A percentile compares a stretch with the other conserved stretches of the same genome.
Evolutionary conservation across 2,888 invertebrate genomes (phyloP).

Genomic region (Marasmarcha lunaedactyla): DNA sequence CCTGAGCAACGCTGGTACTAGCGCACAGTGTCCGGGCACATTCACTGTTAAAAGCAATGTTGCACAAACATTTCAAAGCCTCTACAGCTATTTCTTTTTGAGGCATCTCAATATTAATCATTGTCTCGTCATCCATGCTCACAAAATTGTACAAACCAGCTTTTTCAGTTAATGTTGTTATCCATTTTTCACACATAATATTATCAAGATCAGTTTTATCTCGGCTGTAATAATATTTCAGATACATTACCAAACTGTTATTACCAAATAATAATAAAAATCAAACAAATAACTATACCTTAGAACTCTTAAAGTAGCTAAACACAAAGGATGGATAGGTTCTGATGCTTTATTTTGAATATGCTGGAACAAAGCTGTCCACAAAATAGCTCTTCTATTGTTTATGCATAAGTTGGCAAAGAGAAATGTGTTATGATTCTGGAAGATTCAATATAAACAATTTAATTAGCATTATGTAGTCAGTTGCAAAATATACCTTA

Average conservation of each 20-base stretch:
- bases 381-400: conserved; percentile 64
- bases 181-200: conserved; percentile 75
- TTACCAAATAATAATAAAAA: too few relatives aligned
- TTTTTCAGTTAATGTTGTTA: conserved; percentile 75
- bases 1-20: conserved; percentile 75
- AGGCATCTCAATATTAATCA: conserved; percentile 39
- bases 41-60: conserved; percentile 82
- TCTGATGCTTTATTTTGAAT: conserved; percentile 58
- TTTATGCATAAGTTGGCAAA: conserved; percentile 57
- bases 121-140: conserved; percentile 35
- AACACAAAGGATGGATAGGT: conserved; percentile 61
- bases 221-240: conserved; percentile 80
- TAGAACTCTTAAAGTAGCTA: conserved; percentile 73
- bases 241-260: too few relatives aligned
- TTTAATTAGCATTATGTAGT: too few relatives aligned
- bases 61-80: conserved; percentile 89
- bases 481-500: not conserved
- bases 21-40: conserved; percentile 50
- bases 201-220: conserved; percentile 80
- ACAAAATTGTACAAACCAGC: conserved; percentile 71
- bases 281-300: conserved; percentile 53
- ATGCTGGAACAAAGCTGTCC: conserved; percentile 72
- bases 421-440: conserved; percentile 63
- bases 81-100: conserved; percentile 75
- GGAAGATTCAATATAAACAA: conserved; percentile 22